A percentile compares a stretch with the other conserved stretches of the same genome.
Evolutionary conservation across 1,140 invertebrate genomes (phyloP).

Genomic region (Papilio glaucus): DNA sequence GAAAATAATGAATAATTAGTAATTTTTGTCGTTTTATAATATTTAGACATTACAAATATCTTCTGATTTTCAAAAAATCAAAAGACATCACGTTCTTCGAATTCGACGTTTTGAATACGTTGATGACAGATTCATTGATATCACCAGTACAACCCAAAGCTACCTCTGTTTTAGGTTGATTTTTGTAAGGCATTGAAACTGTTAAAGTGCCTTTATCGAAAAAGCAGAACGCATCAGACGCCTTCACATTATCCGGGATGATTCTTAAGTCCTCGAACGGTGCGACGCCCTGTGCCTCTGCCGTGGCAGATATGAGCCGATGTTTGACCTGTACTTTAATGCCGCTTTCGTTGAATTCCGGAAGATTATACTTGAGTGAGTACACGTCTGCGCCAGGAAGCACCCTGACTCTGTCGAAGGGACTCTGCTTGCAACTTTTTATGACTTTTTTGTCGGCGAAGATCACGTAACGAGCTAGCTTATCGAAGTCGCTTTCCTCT

Average conservation of each 20-base stretch:
- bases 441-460: not conserved
- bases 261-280: conserved; percentile 19
- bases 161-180: conserved; percentile 13
- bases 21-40: no score
- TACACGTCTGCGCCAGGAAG: not conserved
- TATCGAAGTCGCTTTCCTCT: conserved; percentile 18
- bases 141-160: conserved; percentile 4
- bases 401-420: not conserved
- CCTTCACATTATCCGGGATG: conserved; percentile 12
- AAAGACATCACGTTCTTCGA: not conserved
- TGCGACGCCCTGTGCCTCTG: not conserved
- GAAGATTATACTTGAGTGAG: conserved; percentile 12
- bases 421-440: conserved; percentile 13
- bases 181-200: conserved; percentile 21
- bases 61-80: not conserved
- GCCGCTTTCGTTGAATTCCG: conserved; percentile 5
- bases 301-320: not conserved
- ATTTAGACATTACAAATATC: no score
- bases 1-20: no score
- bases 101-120: not conserved
- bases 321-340: conserved; percentile 22
- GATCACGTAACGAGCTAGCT: not conserved
- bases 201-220: conserved; percentile 11
- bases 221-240: not conserved
- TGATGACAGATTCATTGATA: conserved; percentile 8